phyloP scores from a whole-genome alignment of 2,113 vertebrate species.

The Coregonus clupeaformis region DNA sequence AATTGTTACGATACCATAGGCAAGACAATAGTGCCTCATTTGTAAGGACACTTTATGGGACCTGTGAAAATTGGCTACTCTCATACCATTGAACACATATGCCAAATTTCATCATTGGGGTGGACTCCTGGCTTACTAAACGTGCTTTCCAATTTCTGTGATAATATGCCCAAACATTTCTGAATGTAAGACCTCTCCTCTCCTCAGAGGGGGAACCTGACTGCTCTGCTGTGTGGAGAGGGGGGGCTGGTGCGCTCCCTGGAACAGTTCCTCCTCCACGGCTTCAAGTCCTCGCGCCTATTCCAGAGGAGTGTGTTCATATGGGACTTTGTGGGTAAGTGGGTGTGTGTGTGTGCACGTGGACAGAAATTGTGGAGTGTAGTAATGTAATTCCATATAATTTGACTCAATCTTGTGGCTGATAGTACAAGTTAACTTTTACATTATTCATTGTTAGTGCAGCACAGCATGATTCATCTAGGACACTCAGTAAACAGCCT shows the following conservation, averaged over 20 bases:
- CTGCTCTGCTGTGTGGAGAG: constrained; percentile 90
- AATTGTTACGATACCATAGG: no score
- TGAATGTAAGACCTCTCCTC: not conserved
- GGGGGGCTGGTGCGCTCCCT: constrained; percentile 86
- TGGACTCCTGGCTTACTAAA: no score
- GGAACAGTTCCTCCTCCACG: constrained; percentile 94
- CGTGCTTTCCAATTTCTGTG: no score
- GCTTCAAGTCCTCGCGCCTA: constrained; percentile 87
- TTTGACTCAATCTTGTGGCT: constrained; percentile 43
- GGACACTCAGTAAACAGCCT: not conserved
- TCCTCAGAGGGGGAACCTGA: constrained; percentile 89
- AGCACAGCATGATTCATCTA: constrained; percentile 6
- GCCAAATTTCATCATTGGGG: no score
- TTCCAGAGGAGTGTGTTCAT: constrained; percentile 97
- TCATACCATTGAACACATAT: no score
- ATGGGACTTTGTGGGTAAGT: constrained; percentile 96
- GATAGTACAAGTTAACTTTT: not conserved
- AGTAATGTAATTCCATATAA: not conserved
- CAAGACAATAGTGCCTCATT: no score
- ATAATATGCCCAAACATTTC: no score
- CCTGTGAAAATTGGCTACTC: no score
- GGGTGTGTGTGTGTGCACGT: constrained; percentile 3
- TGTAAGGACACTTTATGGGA: no score
- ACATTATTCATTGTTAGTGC: not conserved
- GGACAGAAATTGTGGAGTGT: not conserved